Evolutionary conservation across 1,140 invertebrate genomes (phyloP).

Genomic region (Diachasma alloeum): DNA sequence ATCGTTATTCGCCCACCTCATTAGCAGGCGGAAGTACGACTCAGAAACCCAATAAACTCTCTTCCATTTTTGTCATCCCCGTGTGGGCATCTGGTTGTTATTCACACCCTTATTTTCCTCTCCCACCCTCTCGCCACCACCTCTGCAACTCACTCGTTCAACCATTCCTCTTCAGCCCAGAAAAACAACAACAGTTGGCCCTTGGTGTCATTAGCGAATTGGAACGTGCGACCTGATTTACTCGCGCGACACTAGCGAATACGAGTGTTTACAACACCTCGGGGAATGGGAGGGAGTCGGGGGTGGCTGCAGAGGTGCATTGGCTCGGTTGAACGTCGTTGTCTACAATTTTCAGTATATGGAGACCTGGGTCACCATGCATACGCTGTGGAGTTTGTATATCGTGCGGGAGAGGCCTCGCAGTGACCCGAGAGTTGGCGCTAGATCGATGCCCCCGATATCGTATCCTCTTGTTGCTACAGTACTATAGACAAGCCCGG

Average conservation of each 20-base stretch:
- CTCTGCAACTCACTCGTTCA: background rate
- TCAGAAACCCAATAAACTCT: too few relatives aligned
- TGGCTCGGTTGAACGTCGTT: slow-evolving; percentile 3
- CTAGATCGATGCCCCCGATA: slow-evolving; percentile 62
- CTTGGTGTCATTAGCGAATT: slow-evolving; percentile 49
- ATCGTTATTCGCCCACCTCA: too few relatives aligned
- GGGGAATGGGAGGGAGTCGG: background rate
- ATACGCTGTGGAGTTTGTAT: background rate
- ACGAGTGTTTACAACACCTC: background rate
- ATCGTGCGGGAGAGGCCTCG: slow-evolving; percentile 30
- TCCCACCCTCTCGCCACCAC: background rate
- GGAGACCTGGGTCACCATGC: background rate
- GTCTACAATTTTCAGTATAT: background rate
- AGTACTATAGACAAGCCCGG: slow-evolving; percentile 13
- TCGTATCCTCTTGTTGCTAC: slow-evolving; percentile 36
- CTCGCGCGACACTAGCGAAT: slow-evolving; percentile 11
- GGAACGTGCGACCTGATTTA: slow-evolving; percentile 41
- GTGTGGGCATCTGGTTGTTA: background rate
- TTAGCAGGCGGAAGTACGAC: too few relatives aligned
- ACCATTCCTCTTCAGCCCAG: background rate
- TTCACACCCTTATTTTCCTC: background rate
- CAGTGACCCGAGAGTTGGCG: slow-evolving; percentile 42
- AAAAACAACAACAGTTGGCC: slow-evolving; percentile 14
- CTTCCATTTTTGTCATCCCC: background rate
- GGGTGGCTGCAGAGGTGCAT: slow-evolving; percentile 18